Evolutionary conservation across 2,113 vertebrate genomes (phyloP).

Genomic region (Ellobius talpinus): DNA sequence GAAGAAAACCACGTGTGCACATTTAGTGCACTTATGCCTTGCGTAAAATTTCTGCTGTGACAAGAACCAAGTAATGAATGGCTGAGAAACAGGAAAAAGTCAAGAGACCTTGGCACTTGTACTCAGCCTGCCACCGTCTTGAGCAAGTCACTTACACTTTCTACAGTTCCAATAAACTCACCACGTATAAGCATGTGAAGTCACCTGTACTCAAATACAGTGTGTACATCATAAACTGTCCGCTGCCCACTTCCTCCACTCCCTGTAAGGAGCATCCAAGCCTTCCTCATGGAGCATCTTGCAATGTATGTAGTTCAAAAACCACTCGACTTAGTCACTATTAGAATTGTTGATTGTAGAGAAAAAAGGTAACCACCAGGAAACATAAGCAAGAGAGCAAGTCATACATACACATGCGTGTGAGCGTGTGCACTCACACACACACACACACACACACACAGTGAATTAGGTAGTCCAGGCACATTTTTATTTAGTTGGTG

Average conservation of each 20-base stretch:
- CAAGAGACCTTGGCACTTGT: background rate
- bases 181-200: conserved; percentile 21
- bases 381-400: background rate
- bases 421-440: background rate
- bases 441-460: background rate
- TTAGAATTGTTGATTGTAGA: conserved; percentile 3
- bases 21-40: conserved; percentile 18
- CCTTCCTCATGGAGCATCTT: background rate
- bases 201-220: background rate
- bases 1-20: background rate
- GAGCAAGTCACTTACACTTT: conserved; percentile 75
- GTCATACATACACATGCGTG: background rate
- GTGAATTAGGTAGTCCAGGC: background rate
- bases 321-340: too few species aligned
- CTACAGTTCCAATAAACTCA: conserved; percentile 1
- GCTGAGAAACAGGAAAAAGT: background rate
- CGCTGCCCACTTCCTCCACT: background rate
- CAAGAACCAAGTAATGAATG: background rate
- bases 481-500: conserved; percentile 1
- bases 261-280: background rate
- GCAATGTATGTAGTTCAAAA: background rate
- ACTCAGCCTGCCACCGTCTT: conserved; percentile 59
- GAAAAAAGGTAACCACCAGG: background rate
- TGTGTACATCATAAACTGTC: background rate
- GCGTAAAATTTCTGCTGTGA: background rate